These are phyloP conservation scores for Epizoanthus ramosus DNA, from an alignment of 92 coral and sea anemone genomes.

Conservation along the genomic window DNA sequence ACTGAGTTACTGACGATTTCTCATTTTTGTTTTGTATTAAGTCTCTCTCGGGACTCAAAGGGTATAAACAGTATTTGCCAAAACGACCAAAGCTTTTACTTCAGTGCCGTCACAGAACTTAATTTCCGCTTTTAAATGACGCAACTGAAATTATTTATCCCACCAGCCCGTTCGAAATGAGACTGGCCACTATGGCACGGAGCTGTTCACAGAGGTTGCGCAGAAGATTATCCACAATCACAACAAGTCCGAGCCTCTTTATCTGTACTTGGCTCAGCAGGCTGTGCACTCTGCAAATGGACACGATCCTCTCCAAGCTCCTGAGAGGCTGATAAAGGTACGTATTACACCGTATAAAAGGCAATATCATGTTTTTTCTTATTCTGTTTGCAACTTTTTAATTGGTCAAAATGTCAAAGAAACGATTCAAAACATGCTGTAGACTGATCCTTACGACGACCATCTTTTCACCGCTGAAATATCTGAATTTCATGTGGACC, in stretches of 20 bases:
- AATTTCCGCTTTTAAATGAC: neutral
- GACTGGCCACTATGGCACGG: slow-evolving; percentile 91
- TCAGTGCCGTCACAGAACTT: no score
- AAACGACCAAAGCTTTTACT: no score
- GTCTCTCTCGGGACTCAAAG: no score
- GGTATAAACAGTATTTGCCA: no score
- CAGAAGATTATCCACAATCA: slow-evolving; percentile 81
- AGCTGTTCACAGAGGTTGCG: slow-evolving; percentile 83
- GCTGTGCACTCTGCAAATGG: slow-evolving; percentile 92
- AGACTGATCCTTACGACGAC: no score
- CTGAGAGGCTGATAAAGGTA: slow-evolving; percentile 78
- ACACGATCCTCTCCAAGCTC: slow-evolving; percentile 87
- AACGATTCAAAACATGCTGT: no score
- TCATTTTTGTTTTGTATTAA: no score
- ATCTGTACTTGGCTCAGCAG: slow-evolving; percentile 93
- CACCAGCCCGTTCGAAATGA: slow-evolving; percentile 81
- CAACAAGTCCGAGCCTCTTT: slow-evolving; percentile 81
- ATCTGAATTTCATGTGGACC: no score
- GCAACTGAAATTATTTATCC: neutral
- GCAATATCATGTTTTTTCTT: neutral
- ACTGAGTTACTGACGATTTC: no score
- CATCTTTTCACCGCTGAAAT: no score
- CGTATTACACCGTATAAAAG: neutral
- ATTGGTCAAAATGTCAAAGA: no score
- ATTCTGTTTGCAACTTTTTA: no score